These are phyloP conservation scores for Colletes gigas DNA, from an alignment of 1,140 invertebrate species.

Conservation along the genomic window DNA sequence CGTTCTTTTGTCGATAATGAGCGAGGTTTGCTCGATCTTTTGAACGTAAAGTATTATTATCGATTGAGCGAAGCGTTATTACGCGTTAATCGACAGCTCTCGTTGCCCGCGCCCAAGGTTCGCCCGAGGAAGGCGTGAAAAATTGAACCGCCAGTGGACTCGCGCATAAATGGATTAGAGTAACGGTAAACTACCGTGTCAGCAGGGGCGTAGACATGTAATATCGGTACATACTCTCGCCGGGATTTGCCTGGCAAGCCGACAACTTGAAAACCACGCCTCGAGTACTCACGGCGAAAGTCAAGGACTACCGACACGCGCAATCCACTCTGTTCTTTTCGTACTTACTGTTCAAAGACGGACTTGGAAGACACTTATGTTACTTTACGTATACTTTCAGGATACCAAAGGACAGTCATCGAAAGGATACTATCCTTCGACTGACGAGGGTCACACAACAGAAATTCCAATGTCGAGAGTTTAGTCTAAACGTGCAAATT, in stretches of 20 bases:
- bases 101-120: not conserved
- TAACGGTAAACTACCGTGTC: conserved; percentile 25
- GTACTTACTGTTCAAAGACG: not conserved
- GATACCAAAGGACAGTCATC: too few relatives aligned
- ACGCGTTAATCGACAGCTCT: not conserved
- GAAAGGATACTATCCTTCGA: too few relatives aligned
- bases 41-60: not conserved
- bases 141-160: conserved; percentile 32
- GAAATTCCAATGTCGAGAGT: too few relatives aligned
- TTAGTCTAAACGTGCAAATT: too few relatives aligned
- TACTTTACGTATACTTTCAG: too few relatives aligned
- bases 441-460: too few relatives aligned
- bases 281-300: not conserved
- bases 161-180: conserved; percentile 55
- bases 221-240: conserved; percentile 7
- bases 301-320: conserved; percentile 6
- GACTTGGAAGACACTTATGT: too few relatives aligned
- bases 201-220: conserved; percentile 21
- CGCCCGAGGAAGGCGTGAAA: conserved; percentile 16
- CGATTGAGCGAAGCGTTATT: not conserved
- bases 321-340: not conserved
- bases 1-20: too few relatives aligned
- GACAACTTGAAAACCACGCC: not conserved
- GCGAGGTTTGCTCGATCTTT: too few relatives aligned
- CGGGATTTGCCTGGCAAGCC: conserved; percentile 8